These are phyloP conservation scores for Sylvia borin DNA, from an alignment of 2,797 vertebrate genomes.

Conservation along the genomic window DNA sequence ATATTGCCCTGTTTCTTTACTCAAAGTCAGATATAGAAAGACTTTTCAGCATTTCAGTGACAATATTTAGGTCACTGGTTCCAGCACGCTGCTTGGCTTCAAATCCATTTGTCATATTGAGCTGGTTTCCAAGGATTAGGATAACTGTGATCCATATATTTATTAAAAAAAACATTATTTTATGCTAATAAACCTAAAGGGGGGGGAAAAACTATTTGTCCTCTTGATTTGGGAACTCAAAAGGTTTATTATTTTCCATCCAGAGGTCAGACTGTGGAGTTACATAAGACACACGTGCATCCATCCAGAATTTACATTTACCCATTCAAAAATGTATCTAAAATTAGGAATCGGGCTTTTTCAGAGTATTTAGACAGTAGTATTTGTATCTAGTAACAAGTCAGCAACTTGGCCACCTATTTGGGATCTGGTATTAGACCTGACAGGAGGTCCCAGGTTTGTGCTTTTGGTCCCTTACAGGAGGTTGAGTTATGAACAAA, in stretches of 20 bases:
- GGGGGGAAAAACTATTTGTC: background rate
- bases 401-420: rapidly evolving
- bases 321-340: background rate
- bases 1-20: slow-evolving; percentile 58
- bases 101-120: slow-evolving; percentile 16
- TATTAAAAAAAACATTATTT: background rate
- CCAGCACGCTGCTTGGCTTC: background rate
- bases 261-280: background rate
- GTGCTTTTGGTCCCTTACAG: background rate
- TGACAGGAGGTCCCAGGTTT: background rate
- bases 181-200: background rate
- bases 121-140: slow-evolving; percentile 32
- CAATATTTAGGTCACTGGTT: slow-evolving; percentile 51
- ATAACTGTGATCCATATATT: background rate
- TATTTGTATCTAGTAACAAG: background rate
- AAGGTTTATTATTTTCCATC: background rate
- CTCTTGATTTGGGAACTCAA: background rate
- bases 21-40: slow-evolving; percentile 51
- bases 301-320: background rate
- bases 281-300: background rate
- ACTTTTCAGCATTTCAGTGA: slow-evolving; percentile 1
- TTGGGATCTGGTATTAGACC: background rate
- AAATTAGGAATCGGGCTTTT: background rate
- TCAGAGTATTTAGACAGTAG: background rate
- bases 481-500: background rate